A percentile compares a stretch with the other conserved stretches of the same genome.
phyloP scores from a whole-genome alignment of 2,888 invertebrate genomes.

The Falcaria lacertinaria region DNA sequence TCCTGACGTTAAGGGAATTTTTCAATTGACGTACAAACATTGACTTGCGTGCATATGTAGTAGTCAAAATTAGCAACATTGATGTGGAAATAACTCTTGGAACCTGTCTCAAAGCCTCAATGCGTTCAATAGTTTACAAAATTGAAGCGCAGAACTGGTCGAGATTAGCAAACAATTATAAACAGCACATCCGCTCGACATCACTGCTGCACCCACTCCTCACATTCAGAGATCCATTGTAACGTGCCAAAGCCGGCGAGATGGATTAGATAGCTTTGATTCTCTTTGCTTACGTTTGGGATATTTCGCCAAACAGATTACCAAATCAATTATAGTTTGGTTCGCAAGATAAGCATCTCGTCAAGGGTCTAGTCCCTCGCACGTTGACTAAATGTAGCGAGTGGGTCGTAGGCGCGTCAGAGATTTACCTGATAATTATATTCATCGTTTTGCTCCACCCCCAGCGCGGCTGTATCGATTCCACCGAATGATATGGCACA shows the following conservation, averaged over 20 bases:
- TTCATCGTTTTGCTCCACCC: neutral
- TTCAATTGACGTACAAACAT: too few species aligned
- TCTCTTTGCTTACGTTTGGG: neutral
- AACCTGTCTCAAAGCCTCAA: neutral
- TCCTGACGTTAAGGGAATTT: too few species aligned
- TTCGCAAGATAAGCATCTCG: neutral
- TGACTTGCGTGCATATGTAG: too few species aligned
- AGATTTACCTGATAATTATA: neutral
- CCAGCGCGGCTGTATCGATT: neutral
- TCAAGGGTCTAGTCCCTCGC: neutral
- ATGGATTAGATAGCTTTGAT: slow-evolving; percentile 3
- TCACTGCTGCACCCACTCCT: neutral
- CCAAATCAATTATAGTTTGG: neutral
- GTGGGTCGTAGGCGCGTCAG: neutral
- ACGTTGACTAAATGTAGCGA: neutral
- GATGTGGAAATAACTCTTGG: neutral
- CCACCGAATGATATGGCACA: neutral
- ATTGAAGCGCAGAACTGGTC: slow-evolving; percentile 14
- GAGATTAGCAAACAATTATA: slow-evolving; percentile 21
- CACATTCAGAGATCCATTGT: slow-evolving; percentile 3
- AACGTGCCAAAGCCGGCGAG: slow-evolving; percentile 1
- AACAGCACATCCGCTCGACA: slow-evolving; percentile 10
- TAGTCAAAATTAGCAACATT: too few species aligned
- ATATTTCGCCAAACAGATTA: slow-evolving; percentile 1
- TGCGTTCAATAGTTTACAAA: neutral